Conservation (phyloP, 2,888 invertebrate genomes). For the Agonum fuliginosum region DNA sequence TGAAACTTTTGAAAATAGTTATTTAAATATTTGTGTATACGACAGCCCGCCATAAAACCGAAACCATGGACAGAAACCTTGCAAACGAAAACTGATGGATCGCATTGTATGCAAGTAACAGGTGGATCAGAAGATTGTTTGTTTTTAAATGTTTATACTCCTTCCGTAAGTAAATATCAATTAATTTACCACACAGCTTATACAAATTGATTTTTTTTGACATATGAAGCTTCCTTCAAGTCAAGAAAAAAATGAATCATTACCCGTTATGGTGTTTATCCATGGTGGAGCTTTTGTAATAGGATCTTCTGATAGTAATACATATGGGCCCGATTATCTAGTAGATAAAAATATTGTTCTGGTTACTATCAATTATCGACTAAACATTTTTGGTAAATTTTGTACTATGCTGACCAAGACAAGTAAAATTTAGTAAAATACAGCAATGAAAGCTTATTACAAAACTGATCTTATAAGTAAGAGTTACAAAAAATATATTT, state of each 20-base stretch:
- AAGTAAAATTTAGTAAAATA: neutral
- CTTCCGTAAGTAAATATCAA: constrained; percentile 40
- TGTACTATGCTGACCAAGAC: no score
- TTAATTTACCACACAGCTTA: no score
- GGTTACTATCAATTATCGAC: constrained; percentile 37
- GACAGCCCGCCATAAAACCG: constrained; percentile 15
- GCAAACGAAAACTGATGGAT: constrained; percentile 17
- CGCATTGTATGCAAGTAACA: constrained; percentile 36
- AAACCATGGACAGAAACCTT: constrained; percentile 21
- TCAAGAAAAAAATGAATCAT: neutral
- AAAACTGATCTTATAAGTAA: no score
- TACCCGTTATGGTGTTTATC: constrained; percentile 45
- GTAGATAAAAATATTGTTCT: constrained; percentile 39
- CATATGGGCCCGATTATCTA: constrained; percentile 28
- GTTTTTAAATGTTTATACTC: constrained; percentile 45
- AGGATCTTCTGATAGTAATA: constrained; percentile 18
- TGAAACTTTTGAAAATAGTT: no score
- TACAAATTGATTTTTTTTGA: no score
- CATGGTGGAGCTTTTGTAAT: constrained; percentile 35
- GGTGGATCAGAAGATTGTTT: constrained; percentile 52
- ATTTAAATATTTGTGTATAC: no score
- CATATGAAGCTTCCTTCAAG: constrained; percentile 18
- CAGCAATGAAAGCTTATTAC: neutral
- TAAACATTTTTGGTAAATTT: constrained; percentile 45
- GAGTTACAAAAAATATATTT: no score